Conservation (phyloP, 2,113 vertebrate species). For the Ariopsis seemanni region DNA sequence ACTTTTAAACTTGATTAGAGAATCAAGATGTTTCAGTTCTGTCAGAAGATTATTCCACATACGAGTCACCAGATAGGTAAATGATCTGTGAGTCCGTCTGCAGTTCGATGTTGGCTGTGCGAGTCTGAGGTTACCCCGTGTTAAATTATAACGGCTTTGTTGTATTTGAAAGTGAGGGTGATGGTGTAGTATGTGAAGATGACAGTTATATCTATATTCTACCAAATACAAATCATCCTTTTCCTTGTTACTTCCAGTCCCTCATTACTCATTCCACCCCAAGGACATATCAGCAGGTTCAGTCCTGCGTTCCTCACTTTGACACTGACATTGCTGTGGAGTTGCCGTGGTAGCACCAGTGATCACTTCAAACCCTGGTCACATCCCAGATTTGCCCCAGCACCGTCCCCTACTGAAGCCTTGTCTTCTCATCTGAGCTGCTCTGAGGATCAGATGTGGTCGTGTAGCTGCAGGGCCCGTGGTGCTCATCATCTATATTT, state of each 20-base stretch:
- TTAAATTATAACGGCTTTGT: no score
- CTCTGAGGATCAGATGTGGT: not conserved
- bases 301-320: not conserved
- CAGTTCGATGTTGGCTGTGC: no score
- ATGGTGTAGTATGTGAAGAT: no score
- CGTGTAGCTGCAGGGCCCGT: not conserved
- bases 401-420: not conserved
- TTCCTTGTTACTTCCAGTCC: not conserved
- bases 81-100: no score
- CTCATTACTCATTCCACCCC: not conserved
- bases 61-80: no score
- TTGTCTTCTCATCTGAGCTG: not conserved
- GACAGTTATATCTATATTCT: not conserved
- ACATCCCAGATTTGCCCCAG: not conserved
- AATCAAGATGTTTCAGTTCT: no score
- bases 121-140: no score
- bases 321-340: not conserved
- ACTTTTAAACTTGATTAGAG: no score
- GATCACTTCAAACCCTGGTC: not conserved
- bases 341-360: not conserved
- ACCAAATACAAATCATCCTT: not conserved
- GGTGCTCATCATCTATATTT: constrained; percentile 26
- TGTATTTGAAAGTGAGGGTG: no score
- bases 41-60: no score
- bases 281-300: not conserved